Percentiles rank a stretch among this genome's conserved stretches.
phyloP scores from a whole-genome alignment of 2,113 vertebrate genomes.

The Syngnathoides biaculeatus region DNA sequence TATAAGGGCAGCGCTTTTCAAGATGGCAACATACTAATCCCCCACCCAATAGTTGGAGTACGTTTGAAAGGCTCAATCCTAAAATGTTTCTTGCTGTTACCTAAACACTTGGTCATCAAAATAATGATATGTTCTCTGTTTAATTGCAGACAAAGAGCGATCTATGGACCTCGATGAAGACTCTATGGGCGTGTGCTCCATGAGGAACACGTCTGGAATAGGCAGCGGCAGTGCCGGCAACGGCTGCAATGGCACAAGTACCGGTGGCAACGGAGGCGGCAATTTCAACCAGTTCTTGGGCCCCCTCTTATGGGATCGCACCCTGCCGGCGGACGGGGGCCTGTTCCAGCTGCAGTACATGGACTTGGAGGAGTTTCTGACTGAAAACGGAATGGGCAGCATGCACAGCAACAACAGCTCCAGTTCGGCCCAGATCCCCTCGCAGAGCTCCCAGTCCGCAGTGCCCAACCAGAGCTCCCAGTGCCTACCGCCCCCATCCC shows the following conservation, averaged over 20 bases:
- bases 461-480: slow-evolving; percentile 78
- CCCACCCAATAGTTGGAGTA: not conserved
- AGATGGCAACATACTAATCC: not conserved
- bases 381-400: slow-evolving; percentile 77
- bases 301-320: slow-evolving; percentile 75
- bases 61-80: not conserved
- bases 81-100: not conserved
- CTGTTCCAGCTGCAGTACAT: slow-evolving; percentile 82
- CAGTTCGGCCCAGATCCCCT: slow-evolving; percentile 74
- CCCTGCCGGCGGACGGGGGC: slow-evolving; percentile 71
- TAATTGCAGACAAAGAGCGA: slow-evolving; percentile 67
- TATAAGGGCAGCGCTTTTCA: not conserved
- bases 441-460: slow-evolving; percentile 74
- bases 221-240: slow-evolving; percentile 35
- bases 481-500: slow-evolving; percentile 73
- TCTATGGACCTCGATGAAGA: slow-evolving; percentile 69
- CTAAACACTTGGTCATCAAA: not conserved
- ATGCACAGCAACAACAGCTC: slow-evolving; percentile 71
- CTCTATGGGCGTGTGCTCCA: slow-evolving; percentile 60
- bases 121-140: slow-evolving; percentile 11
- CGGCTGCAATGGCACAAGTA: slow-evolving; percentile 48
- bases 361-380: slow-evolving; percentile 80
- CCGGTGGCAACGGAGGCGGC: slow-evolving; percentile 41
- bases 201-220: slow-evolving; percentile 58
- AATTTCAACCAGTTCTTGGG: slow-evolving; percentile 73